Percentiles rank a stretch among this genome's conserved stretches.
Evolutionary conservation across 2,797 vertebrate genomes (phyloP).

Genomic region (Gymnopithys bicolor): DNA sequence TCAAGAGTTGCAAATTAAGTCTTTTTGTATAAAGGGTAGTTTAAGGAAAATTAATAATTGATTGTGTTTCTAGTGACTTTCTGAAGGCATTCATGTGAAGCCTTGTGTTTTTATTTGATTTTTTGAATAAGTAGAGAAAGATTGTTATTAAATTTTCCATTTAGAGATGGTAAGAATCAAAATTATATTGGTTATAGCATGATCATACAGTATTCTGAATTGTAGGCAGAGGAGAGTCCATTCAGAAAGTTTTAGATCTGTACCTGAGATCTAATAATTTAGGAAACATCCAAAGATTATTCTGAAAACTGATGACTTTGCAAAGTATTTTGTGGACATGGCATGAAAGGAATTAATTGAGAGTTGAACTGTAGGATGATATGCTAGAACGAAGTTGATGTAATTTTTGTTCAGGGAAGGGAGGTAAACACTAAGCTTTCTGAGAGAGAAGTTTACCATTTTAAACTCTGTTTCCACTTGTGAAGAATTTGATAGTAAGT

Average conservation of each 20-base stretch:
- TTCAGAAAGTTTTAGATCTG: not conserved
- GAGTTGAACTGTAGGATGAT: not conserved
- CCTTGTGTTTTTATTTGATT: not conserved
- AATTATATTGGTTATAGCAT: not conserved
- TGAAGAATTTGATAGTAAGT: not conserved
- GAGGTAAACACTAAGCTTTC: not conserved
- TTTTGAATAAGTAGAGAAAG: not conserved
- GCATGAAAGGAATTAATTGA: not conserved
- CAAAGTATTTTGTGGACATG: not conserved
- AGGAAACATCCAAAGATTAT: not conserved
- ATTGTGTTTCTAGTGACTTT: not conserved
- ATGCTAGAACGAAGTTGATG: not conserved
- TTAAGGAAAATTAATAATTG: not conserved
- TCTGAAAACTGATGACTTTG: not conserved
- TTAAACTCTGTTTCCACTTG: not conserved
- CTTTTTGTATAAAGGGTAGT: not conserved
- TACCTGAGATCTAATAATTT: not conserved
- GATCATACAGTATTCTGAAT: not conserved
- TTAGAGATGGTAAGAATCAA: not conserved
- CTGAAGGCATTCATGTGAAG: not conserved
- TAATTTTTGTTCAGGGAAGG: not conserved
- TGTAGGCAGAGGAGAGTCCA: not conserved
- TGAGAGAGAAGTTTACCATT: not conserved
- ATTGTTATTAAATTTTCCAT: not conserved
- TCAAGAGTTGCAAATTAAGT: not conserved